Evolutionary conservation across 2,888 invertebrate species (phyloP).

Genomic region (Cephalotes varians): DNA sequence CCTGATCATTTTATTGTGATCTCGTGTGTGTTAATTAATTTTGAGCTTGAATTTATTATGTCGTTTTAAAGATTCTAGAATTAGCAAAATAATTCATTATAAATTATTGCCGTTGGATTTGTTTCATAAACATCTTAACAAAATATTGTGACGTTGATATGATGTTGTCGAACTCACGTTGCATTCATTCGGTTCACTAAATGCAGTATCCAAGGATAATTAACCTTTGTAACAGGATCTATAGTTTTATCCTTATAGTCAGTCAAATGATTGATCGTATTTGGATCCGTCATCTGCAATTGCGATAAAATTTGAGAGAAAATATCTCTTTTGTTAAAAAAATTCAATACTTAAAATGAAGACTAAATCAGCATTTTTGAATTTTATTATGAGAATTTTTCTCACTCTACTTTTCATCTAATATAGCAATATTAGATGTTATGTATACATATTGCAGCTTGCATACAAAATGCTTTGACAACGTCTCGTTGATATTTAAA

Average conservation of each 20-base stretch:
- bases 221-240: constrained; percentile 82
- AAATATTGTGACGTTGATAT: not conserved
- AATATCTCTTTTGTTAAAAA: not conserved
- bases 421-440: not conserved
- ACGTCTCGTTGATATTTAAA: not conserved
- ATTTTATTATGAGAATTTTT: not conserved
- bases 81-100: not conserved
- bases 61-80: not conserved
- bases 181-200: constrained; percentile 82
- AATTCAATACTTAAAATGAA: not conserved
- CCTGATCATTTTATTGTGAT: not conserved
- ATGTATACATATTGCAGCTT: not conserved
- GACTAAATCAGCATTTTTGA: not conserved
- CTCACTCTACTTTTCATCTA: not conserved
- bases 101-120: constrained; percentile 7
- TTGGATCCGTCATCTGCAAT: constrained; percentile 81
- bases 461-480: not conserved
- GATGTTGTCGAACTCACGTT: constrained; percentile 76
- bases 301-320: not conserved
- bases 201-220: constrained; percentile 80
- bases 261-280: constrained; percentile 85
- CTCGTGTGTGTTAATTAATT: constrained; percentile 22
- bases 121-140: not conserved
- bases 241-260: constrained; percentile 84
- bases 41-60: constrained; percentile 17